phyloP scores from a whole-genome alignment of 2,888 invertebrate species.

The Fragum whitleyi region DNA sequence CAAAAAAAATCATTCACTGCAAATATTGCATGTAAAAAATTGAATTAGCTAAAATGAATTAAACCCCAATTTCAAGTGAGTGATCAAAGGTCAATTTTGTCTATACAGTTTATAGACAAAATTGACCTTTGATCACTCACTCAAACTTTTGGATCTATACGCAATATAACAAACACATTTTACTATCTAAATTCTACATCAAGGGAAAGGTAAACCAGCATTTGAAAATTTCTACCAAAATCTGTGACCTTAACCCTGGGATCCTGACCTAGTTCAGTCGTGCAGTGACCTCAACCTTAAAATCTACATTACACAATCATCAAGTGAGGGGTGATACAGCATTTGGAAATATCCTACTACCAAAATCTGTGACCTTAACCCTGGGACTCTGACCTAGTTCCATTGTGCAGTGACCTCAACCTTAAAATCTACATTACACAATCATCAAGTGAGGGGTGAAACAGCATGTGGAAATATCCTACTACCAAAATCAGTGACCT shows the following conservation, averaged over 20 bases:
- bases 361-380: neutral
- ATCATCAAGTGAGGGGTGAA: neutral
- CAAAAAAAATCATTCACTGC: too few species aligned
- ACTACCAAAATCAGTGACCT: neutral
- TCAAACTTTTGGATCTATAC: too few species aligned
- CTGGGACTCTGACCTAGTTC: neutral
- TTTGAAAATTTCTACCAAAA: neutral
- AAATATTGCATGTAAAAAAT: too few species aligned
- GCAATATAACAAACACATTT: too few species aligned
- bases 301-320: too few species aligned
- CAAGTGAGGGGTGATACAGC: neutral
- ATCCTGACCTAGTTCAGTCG: neutral
- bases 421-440: too few species aligned
- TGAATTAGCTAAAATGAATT: neutral
- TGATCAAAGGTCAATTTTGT: too few species aligned
- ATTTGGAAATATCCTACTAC: neutral
- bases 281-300: neutral
- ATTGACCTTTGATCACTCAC: too few species aligned
- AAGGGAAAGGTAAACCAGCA: neutral
- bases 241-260: constrained; percentile 2
- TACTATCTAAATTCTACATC: too few species aligned
- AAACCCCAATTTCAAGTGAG: too few species aligned
- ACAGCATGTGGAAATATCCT: neutral
- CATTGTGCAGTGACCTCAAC: neutral
- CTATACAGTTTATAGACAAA: too few species aligned